Base-by-base conservation (phyloP, 1,140 invertebrate species). In the Drosophila baimaii region DNA sequence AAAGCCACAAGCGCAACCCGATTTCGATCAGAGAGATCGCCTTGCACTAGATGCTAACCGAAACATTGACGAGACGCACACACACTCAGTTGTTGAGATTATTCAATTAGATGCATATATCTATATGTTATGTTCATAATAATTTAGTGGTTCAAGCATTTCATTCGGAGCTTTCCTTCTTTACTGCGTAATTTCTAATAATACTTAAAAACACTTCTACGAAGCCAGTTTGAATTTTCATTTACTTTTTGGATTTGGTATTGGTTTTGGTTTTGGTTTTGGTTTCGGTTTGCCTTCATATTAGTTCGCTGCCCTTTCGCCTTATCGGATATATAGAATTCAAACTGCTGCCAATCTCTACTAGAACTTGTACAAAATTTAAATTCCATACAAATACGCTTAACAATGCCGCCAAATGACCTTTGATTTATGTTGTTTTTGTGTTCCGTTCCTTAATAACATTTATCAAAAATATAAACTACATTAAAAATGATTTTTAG, bases 381-480 rank as follows among this genome's bases (percentile, higher is more conserved):
- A 85, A 89, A 85, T 90, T 85, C 62, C 86, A 63, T 85, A 85
- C 77, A 86, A 85, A 80, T 47, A 84, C 79, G 79, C 71, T 88
- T 69, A 88, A 88, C 83, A 88, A 86, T 77, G 79, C 61, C 54
- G 59, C 68, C 44, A 43, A 74, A 65, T 72, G 62, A 59, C 80
- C 80, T 83, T 76, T 79, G 35, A 70, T 82, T 82, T 83, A 71
- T n/a, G 29, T 69, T 81, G 74, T 62, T 49, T 31, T 51, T 33
- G 49, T 49, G 55, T 66, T 74, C 41, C 46, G 27, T 76, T 76
- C 73, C 47, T 77, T 89, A 90, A 90, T 90, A 90, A 90, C 88
- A 90, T 90, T 90, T 90, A 90, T 90, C 88, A 90, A 90, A 90
- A 90, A 90, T 90, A 90, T 90, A 90, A 90, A 90, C 88, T 90